Conservation (phyloP, 2,113 vertebrate species). For the Nibea coibor region DNA sequence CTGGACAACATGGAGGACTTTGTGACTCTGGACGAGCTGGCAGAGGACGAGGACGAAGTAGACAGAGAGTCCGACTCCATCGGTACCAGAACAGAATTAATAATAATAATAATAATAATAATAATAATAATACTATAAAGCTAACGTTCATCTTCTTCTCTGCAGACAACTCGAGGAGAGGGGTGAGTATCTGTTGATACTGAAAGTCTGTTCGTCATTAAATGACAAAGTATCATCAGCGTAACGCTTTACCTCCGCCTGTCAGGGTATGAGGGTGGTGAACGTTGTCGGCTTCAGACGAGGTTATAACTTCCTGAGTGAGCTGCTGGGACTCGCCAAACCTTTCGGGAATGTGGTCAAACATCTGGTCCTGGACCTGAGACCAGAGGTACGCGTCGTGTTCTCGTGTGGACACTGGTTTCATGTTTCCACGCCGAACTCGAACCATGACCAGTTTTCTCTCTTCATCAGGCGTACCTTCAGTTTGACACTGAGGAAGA, state of each 20-base stretch:
- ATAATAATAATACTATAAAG: no score
- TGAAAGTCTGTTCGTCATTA: no score
- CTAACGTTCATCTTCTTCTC: neutral
- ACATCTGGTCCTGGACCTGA: constrained; percentile 82
- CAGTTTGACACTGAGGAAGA: constrained; percentile 91
- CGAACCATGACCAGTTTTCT: no score
- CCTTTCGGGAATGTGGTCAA: constrained; percentile 84
- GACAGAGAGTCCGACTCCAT: neutral
- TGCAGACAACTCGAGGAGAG: constrained; percentile 66
- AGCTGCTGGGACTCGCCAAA: constrained; percentile 81
- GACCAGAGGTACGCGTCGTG: constrained; percentile 71
- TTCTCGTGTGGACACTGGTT: no score
- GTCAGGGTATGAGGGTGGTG: constrained; percentile 83
- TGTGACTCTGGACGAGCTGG: constrained; percentile 94
- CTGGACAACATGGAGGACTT: constrained; percentile 94
- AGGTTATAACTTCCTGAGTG: constrained; percentile 78
- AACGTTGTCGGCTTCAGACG: constrained; percentile 83
- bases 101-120: no score
- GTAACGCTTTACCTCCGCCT: no score
- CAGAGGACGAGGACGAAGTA: constrained; percentile 89
- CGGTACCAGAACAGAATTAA: constrained; percentile 29
- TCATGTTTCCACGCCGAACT: no score
- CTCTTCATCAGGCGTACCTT: constrained; percentile 88
- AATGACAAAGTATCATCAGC: no score
- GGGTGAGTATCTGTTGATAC: constrained; percentile 49